Percentiles rank a stretch among this genome's conserved stretches.
phyloP scores from a whole-genome alignment of 2,888 invertebrate species.

The Drosophila monieri region DNA sequence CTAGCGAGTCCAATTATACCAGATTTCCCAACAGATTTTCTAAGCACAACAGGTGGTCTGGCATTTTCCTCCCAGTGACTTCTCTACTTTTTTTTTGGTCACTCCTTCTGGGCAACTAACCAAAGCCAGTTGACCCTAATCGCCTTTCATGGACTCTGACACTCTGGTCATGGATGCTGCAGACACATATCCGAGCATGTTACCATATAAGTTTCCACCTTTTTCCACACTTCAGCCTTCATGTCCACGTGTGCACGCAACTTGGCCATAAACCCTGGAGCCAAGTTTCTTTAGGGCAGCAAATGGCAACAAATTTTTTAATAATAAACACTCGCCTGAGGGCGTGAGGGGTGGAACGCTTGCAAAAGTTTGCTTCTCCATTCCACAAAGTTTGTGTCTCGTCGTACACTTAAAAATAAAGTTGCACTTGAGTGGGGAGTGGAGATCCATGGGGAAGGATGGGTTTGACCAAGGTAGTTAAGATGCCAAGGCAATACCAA shows the following conservation, averaged over 20 bases:
- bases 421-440: constrained; percentile 46
- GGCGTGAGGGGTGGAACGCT: constrained; percentile 11
- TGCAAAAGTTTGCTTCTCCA: constrained; percentile 42
- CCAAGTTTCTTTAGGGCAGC: constrained; percentile 57
- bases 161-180: constrained; percentile 51
- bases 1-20: constrained; percentile 11
- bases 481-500: constrained; percentile 29
- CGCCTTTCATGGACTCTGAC: constrained; percentile 61
- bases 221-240: constrained; percentile 5
- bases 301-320: constrained; percentile 72
- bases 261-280: constrained; percentile 58
- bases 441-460: background rate
- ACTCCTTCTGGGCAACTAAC: constrained; percentile 45
- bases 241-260: constrained; percentile 53
- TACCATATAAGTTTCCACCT: constrained; percentile 1
- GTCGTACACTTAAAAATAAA: constrained; percentile 67
- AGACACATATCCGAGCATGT: constrained; percentile 8
- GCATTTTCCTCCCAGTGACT: constrained; percentile 18
- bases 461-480: constrained; percentile 14
- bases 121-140: constrained; percentile 64
- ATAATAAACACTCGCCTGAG: constrained; percentile 59
- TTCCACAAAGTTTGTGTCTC: constrained; percentile 57
- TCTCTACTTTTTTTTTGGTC: constrained; percentile 1
- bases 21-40: constrained; percentile 13
- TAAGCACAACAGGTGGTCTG: constrained; percentile 55